These are phyloP conservation scores for Chlorospingus flavigularis DNA, from an alignment of 2,797 vertebrate species.

Conservation along the genomic window DNA sequence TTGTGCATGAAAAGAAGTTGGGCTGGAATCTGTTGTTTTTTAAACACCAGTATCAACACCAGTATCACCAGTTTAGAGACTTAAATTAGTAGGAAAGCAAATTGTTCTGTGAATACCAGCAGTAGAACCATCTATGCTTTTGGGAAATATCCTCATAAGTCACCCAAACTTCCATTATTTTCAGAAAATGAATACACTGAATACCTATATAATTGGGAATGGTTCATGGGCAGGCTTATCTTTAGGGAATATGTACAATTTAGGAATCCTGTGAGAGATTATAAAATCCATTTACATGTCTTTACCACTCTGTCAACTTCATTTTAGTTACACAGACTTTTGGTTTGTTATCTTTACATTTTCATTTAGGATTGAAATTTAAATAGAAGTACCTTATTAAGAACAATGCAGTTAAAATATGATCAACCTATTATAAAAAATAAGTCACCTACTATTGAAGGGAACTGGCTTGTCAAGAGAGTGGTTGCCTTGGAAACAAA, in stretches of 20 bases:
- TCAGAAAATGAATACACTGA: not conserved
- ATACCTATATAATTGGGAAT: not conserved
- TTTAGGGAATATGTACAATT: not conserved
- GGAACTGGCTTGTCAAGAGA: constrained; percentile 46
- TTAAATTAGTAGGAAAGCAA: not conserved
- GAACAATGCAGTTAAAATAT: constrained; percentile 35
- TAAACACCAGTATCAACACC: not conserved
- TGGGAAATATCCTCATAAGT: not conserved
- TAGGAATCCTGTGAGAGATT: not conserved
- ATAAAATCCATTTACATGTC: not conserved
- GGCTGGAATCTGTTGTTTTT: not conserved
- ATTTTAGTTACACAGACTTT: not conserved
- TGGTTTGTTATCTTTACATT: not conserved
- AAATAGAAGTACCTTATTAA: not conserved
- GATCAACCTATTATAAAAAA: constrained; percentile 41
- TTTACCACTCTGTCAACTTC: not conserved
- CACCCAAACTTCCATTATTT: not conserved
- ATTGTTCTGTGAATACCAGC: not conserved
- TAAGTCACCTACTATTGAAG: constrained; percentile 40
- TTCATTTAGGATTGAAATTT: not conserved
- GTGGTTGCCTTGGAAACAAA: constrained; percentile 60
- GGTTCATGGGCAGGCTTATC: not conserved
- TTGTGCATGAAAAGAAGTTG: rapidly evolving
- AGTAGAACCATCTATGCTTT: not conserved
- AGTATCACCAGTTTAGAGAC: not conserved